A percentile compares a stretch with the other conserved stretches of the same genome.
Evolutionary conservation across 2,888 invertebrate genomes (phyloP).

Genomic region (Drosophila algonquin): DNA sequence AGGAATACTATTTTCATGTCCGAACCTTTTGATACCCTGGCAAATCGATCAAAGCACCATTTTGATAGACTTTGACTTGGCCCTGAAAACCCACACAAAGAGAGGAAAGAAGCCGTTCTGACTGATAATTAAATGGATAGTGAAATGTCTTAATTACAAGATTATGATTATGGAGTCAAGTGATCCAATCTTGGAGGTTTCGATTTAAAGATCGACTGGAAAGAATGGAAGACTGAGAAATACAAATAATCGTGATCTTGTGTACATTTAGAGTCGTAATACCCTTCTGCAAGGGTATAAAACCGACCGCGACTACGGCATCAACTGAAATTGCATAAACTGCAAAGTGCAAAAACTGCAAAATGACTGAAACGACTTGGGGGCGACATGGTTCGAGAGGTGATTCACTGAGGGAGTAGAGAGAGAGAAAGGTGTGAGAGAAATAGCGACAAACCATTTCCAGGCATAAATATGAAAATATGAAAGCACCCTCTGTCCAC

Average conservation of each 20-base stretch:
- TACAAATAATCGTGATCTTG: background rate
- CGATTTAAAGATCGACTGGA: background rate
- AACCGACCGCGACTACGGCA: conserved; percentile 2
- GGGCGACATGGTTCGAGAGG: background rate
- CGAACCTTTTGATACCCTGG: background rate
- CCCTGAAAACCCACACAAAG: background rate
- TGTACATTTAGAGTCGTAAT: background rate
- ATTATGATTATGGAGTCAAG: background rate
- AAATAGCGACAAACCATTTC: conserved; percentile 38
- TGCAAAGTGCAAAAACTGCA: conserved; percentile 47
- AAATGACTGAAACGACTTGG: conserved; percentile 16
- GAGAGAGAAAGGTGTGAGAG: conserved; percentile 21
- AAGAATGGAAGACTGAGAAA: background rate
- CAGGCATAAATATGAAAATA: conserved; percentile 40
- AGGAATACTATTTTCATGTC: background rate
- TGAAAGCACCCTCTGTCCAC: background rate
- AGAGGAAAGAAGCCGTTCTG: background rate
- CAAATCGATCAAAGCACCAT: background rate
- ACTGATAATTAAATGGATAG: no score
- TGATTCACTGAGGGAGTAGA: background rate
- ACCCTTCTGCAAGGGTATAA: background rate
- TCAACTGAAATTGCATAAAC: conserved; percentile 44
- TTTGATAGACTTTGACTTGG: no score
- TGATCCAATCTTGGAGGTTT: background rate
- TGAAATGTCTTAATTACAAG: background rate